Evolutionary conservation across 2,113 vertebrate species (phyloP), one percentile per base, ranked within the genome.

Genomic region (Carettochelys insculpta): DNA sequence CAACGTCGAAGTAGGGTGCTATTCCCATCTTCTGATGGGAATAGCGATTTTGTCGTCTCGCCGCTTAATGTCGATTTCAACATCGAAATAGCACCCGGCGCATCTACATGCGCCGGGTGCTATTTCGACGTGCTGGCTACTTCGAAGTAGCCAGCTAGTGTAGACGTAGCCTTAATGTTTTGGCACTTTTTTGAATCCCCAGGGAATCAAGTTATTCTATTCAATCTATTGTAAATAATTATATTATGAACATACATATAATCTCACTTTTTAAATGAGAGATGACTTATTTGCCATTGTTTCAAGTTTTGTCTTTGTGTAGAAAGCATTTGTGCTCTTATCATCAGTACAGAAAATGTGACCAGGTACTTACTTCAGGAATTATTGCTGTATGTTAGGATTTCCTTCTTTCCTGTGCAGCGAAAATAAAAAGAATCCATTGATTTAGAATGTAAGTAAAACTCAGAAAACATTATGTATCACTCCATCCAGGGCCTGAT

Each of bases 261-360:
- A 41, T 71, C 38, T 11, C 38, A 41, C 68, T 71, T 71, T 24
- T 71, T 71, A 71, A 41, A n/a, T 11, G 20, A 53, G 71, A 14
- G 2, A 2, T 29, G 3, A 58, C 43, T 43, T 82, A 4, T 56
- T 34, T 86, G 41, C 3, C 71, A 31, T 31, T 51, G 11, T 22
- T 73, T 27, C 53, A 86, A 71, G 27, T 16, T 83, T 79, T 54
- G 11, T 52, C 17, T 24, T 19, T 24, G 27, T 65, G 5, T 4
- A 80, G 31, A 0, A 4, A 31, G 2, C 1, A 13, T 8, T 10
- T 79, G 0, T n/a, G 8, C 45, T 5, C 11, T 51, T 17, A 53
- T 11, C 4, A 80, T 3, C 9, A 5, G 3, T 47, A 12, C 1
- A 47, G 8, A 22, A 76, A 76, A 43, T 2, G 2, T n/a, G 41